phyloP scores from a whole-genome alignment of 2,113 vertebrate genomes.

The Oncorhynchus gorbuscha region DNA sequence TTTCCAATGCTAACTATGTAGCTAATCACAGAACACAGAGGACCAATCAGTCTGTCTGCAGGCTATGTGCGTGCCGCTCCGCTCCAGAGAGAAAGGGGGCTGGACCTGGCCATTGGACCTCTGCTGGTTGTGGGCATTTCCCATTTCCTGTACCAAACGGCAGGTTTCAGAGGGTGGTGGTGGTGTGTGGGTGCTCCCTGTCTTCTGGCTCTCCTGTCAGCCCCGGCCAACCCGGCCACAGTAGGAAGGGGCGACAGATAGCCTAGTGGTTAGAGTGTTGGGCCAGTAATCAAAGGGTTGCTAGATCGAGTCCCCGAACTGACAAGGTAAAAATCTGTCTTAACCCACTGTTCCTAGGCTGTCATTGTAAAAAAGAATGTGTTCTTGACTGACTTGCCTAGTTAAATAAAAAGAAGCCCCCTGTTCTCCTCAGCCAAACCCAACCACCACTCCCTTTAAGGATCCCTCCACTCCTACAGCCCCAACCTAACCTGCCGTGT shows the following conservation, averaged over 20 bases:
- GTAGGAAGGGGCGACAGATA: slow-evolving; percentile 21
- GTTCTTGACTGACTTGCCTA: not conserved
- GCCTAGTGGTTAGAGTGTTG: too few relatives aligned
- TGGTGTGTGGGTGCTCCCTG: not conserved
- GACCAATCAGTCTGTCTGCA: slow-evolving; percentile 64
- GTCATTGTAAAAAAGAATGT: too few relatives aligned
- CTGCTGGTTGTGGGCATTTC: slow-evolving; percentile 41
- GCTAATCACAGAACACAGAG: slow-evolving; percentile 54
- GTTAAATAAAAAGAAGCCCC: not conserved
- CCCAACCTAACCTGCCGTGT: slow-evolving; percentile 3
- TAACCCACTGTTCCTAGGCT: too few relatives aligned
- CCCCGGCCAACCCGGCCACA: slow-evolving; percentile 23
- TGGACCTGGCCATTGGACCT: slow-evolving; percentile 22
- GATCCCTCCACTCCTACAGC: slow-evolving; percentile 28
- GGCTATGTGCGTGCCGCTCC: slow-evolving; percentile 36
- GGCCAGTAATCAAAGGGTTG: too few relatives aligned
- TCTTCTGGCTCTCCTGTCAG: slow-evolving; percentile 22
- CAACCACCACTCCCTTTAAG: slow-evolving; percentile 21
- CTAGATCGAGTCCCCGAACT: too few relatives aligned
- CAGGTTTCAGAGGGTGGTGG: not conserved
- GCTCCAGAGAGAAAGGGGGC: slow-evolving; percentile 6
- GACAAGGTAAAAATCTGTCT: too few relatives aligned
- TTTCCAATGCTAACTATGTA: slow-evolving; percentile 57
- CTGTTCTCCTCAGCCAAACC: slow-evolving; percentile 32
- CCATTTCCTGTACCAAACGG: slow-evolving; percentile 34